Conservation (phyloP, 2,888 invertebrate genomes). For the Euplagia quadripunctaria region DNA sequence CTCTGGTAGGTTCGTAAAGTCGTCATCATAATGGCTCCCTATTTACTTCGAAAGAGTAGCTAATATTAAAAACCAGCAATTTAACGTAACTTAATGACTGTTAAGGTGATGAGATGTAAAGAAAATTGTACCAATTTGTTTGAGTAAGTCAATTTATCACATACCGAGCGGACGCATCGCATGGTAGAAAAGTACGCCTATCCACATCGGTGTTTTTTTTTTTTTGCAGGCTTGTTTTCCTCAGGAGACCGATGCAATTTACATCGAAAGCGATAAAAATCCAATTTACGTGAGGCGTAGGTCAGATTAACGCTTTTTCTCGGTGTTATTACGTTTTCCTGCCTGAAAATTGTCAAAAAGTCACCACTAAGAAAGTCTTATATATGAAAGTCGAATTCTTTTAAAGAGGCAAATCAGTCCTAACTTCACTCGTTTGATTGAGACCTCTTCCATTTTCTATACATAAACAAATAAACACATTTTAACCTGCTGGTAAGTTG, state of each 20-base stretch:
- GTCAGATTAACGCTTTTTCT: constrained; percentile 30
- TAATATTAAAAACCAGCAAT: constrained; percentile 42
- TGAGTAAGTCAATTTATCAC: constrained; percentile 48
- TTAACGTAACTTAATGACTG: constrained; percentile 53
- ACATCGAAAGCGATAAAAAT: constrained; percentile 64
- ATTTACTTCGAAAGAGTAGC: constrained; percentile 40
- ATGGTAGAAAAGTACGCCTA: constrained; percentile 31
- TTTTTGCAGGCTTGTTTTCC: constrained; percentile 53
- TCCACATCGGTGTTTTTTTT: constrained; percentile 40
- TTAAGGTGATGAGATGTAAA: constrained; percentile 54
- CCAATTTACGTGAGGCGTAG: constrained; percentile 23
- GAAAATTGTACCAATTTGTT: constrained; percentile 56
- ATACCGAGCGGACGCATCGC: constrained; percentile 32
- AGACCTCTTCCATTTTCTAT: background rate
- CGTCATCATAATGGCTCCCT: constrained; percentile 41
- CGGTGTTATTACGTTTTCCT: constrained; percentile 23
- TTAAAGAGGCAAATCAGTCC: background rate
- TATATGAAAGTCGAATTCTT: background rate
- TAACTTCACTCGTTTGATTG: background rate
- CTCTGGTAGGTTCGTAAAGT: constrained; percentile 35
- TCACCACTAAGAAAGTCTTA: background rate
- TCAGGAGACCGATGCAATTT: constrained; percentile 70
- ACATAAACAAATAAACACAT: too few species aligned
- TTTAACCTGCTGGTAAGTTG: too few species aligned
- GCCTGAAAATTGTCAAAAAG: background rate